Evolutionary conservation across 2,888 invertebrate species (phyloP), one percentile per base, ranked within the genome.

Genomic region (Dynastes hyllus): DNA sequence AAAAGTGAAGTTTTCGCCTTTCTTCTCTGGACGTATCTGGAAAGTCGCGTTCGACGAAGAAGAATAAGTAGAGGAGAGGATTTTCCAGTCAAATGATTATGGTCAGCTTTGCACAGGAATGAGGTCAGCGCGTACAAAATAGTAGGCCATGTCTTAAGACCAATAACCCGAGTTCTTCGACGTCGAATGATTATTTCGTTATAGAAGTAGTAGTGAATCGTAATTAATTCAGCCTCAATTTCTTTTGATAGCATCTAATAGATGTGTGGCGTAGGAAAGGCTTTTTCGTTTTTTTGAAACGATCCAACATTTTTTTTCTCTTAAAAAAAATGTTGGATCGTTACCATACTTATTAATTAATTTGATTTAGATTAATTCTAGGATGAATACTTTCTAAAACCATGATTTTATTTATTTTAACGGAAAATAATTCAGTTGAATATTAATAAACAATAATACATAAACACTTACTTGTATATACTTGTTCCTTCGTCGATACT

Each of bases 61-160:
- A 58, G 45, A 45, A 45, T 11, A 45, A 8, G 45, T 11, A 45
- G 45, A 45, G 2, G 45, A 45, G 45, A 45, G 45, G 67, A 61
- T 70, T 73, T 67, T 78, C 63, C 61, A 75, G 45, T 75, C 61
- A 45, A 61, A 58, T 61, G 73, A 75, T 61, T 75, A 75, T 50
- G 37, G 61, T 61, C 50, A 70, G 76, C 75, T 78, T 82, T 81
- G 81, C 77, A 77, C 77, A 79, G 67, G 81, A 84, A 82, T 79
- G 81, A 80, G 84, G 84, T 84, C 84, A 83, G 8, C 73, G 71
- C 81, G 81, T 78, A 80, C 77, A 80, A 81, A 80, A 81, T 83
- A 80, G 82, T 83, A 82, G 84, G 84, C 80, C 83, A 84, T 22
- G 78, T 78, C 61, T 75, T 76, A 81, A 80, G 80, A 79, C 75